Percentiles rank a stretch among this genome's conserved stretches.
Evolutionary conservation across 2,888 invertebrate species (phyloP).

Genomic region (Sericinus montela): DNA sequence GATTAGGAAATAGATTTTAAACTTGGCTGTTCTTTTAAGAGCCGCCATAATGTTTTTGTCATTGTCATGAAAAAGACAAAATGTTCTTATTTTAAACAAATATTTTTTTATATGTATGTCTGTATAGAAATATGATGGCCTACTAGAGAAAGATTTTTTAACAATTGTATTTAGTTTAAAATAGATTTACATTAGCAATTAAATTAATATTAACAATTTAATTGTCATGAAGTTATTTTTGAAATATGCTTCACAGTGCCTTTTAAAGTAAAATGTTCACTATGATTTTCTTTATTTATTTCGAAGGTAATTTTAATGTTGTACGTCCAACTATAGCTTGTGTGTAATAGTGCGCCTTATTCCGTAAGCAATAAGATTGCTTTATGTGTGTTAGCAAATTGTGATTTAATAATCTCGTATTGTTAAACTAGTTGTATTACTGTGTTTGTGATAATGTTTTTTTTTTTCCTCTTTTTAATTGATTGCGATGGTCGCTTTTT

Average conservation of each 20-base stretch:
- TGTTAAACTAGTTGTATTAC: background rate
- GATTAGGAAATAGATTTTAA: too few relatives aligned
- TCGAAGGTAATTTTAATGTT: background rate
- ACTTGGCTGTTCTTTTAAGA: too few relatives aligned
- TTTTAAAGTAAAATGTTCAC: background rate
- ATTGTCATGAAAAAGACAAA: too few relatives aligned
- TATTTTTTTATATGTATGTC: background rate
- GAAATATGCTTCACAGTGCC: conserved; percentile 8
- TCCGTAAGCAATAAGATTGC: conserved; percentile 42
- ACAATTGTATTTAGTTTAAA: too few relatives aligned
- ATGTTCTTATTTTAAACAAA: too few relatives aligned
- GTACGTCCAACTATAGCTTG: background rate
- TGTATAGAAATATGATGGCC: background rate
- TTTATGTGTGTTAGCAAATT: conserved; percentile 21
- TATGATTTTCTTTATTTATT: background rate
- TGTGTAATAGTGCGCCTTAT: conserved; percentile 30
- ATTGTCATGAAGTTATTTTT: background rate
- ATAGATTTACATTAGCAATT: too few relatives aligned
- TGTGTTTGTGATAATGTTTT: too few relatives aligned
- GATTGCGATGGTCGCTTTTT: too few relatives aligned
- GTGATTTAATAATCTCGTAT: background rate
- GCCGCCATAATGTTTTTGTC: too few relatives aligned
- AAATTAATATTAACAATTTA: too few relatives aligned
- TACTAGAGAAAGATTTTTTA: background rate
- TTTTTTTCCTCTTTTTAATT: too few relatives aligned